Evolutionary conservation across 2,888 invertebrate genomes (phyloP).

Genomic region (Eupithecia tripunctaria): DNA sequence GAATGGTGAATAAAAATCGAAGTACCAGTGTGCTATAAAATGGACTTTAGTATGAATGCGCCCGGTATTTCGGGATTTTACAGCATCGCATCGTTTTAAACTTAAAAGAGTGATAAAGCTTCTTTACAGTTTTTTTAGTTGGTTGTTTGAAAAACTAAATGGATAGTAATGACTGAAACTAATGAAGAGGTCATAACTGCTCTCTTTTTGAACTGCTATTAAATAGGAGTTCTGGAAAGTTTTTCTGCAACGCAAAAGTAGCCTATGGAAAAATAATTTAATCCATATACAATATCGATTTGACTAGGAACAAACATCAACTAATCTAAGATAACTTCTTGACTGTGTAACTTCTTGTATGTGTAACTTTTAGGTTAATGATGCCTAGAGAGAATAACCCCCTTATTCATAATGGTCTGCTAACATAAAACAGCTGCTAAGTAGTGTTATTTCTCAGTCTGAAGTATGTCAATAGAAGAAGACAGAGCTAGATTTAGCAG

Average conservation of each 20-base stretch:
- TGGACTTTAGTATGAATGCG: constrained; percentile 15
- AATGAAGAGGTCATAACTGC: background rate
- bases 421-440: too few relatives aligned
- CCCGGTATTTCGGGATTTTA: constrained; percentile 25
- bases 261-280: background rate
- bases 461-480: too few relatives aligned
- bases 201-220: background rate
- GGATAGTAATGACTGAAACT: background rate
- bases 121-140: background rate
- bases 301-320: too few relatives aligned
- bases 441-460: too few relatives aligned
- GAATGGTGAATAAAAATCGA: constrained; percentile 42
- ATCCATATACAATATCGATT: too few relatives aligned
- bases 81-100: constrained; percentile 23
- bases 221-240: background rate
- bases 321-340: too few relatives aligned
- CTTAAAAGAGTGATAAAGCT: constrained; percentile 11
- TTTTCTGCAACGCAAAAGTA: background rate
- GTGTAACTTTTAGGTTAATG: too few relatives aligned
- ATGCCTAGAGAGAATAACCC: too few relatives aligned
- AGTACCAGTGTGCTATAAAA: constrained; percentile 26
- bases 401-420: too few relatives aligned
- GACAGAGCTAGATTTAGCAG: too few relatives aligned
- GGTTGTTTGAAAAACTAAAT: background rate
- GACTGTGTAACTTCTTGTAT: too few relatives aligned